Conservation (phyloP, 2,888 invertebrate species). For the Agrotis exclamationis region DNA sequence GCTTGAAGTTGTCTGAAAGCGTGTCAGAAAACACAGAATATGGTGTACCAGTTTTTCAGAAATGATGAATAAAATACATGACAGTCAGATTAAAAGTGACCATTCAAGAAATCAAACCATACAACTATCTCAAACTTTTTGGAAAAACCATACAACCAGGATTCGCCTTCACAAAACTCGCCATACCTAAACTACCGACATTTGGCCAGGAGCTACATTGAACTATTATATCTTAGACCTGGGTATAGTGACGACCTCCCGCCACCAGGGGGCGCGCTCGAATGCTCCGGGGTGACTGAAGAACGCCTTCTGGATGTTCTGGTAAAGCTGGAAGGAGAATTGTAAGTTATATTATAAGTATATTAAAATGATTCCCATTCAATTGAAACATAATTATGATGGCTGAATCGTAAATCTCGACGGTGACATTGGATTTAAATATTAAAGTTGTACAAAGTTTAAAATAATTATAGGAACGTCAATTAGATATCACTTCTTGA, state of each 20-base stretch:
- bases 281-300: slow-evolving; percentile 93
- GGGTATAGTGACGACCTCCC: slow-evolving; percentile 76
- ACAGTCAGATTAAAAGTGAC: no score
- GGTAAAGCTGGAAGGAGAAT: slow-evolving; percentile 91
- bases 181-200: slow-evolving; percentile 30
- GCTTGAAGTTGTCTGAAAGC: not conserved
- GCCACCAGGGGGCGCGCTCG: slow-evolving; percentile 95
- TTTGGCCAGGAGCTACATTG: slow-evolving; percentile 29
- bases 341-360: not conserved
- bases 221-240: slow-evolving; percentile 79
- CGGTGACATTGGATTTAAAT: no score
- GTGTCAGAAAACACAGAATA: not conserved
- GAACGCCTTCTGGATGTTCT: slow-evolving; percentile 94
- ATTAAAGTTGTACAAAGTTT: no score
- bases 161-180: slow-evolving; percentile 28
- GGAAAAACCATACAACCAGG: not conserved
- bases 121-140: not conserved
- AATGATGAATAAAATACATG: no score
- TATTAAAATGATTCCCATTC: no score
- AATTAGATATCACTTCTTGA: no score
- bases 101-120: not conserved
- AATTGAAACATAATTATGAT: no score
- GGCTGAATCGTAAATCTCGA: no score
- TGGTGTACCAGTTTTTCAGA: not conserved
- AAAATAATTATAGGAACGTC: no score